Evolutionary conservation across 2,888 invertebrate species (phyloP).

Genomic region (Rhagium mordax): DNA sequence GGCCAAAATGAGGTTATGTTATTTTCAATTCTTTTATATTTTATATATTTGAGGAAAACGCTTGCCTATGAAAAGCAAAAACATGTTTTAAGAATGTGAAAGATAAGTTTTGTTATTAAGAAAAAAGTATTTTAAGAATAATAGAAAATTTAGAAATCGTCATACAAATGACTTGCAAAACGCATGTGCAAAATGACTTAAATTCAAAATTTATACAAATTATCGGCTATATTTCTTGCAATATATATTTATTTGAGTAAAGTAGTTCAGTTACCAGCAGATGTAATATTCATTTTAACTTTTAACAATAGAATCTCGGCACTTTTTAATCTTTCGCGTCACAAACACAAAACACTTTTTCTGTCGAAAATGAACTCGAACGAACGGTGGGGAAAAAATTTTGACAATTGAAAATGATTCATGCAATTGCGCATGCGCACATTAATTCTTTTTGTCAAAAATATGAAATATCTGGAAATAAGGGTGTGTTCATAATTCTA

Average conservation of each 20-base stretch:
- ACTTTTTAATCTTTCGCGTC: constrained; percentile 19
- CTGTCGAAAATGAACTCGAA: not conserved
- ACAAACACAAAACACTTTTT: constrained; percentile 21
- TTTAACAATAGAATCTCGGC: not conserved
- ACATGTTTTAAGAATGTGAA: not conserved
- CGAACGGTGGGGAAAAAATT: constrained; percentile 8
- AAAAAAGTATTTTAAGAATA: not conserved
- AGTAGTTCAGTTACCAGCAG: constrained; percentile 67
- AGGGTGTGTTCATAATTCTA: too few relatives aligned
- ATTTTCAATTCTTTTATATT: not conserved
- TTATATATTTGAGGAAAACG: not conserved
- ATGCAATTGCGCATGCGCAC: not conserved
- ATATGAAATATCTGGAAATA: too few relatives aligned
- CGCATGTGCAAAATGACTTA: constrained; percentile 53
- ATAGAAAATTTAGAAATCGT: constrained; percentile 38
- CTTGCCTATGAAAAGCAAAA: not conserved
- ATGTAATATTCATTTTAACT: constrained; percentile 73
- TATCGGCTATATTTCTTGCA: not conserved
- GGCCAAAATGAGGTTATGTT: constrained; percentile 53
- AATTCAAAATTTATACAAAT: constrained; percentile 42
- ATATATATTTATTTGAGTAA: not conserved
- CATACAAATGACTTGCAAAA: constrained; percentile 62
- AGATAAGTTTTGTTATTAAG: not conserved
- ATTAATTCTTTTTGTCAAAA: too few relatives aligned
- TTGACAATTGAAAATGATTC: constrained; percentile 6